Evolutionary conservation across 2,797 vertebrate species (phyloP).

Genomic region (Scyliorhinus canicula): DNA sequence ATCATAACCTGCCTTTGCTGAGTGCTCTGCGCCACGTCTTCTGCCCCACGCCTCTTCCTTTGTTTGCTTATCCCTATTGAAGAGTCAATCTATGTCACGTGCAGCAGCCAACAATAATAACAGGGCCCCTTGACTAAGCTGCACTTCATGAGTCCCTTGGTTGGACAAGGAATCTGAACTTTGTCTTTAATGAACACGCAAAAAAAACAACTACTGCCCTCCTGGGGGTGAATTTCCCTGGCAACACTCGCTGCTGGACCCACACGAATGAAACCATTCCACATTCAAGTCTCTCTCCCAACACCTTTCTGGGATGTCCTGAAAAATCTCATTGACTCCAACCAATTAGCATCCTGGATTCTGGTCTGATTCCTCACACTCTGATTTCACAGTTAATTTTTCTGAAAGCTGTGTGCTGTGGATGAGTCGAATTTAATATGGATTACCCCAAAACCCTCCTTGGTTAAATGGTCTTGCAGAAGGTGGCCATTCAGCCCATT

Average conservation of each 20-base stretch:
- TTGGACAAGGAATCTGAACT: neutral
- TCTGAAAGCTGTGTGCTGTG: neutral
- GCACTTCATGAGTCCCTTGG: neutral
- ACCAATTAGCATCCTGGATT: neutral
- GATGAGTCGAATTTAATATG: no score
- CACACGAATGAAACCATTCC: neutral
- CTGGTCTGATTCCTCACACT: neutral
- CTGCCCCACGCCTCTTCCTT: no score
- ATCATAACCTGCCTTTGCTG: neutral
- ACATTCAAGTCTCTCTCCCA: no score
- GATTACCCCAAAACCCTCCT: neutral
- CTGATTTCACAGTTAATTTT: neutral
- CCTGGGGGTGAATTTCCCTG: neutral
- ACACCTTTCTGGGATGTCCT: neutral
- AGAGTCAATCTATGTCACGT: neutral
- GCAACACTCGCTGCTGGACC: neutral
- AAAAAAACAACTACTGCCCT: neutral
- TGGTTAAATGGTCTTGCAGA: neutral
- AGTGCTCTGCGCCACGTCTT: no score
- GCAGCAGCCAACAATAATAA: no score
- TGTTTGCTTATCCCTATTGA: neutral
- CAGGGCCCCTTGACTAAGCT: neutral
- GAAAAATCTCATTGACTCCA: neutral
- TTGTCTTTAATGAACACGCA: neutral
- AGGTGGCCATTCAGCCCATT: neutral